Base-by-base conservation (phyloP, 1,140 invertebrate genomes). In the Nomia melanderi region DNA sequence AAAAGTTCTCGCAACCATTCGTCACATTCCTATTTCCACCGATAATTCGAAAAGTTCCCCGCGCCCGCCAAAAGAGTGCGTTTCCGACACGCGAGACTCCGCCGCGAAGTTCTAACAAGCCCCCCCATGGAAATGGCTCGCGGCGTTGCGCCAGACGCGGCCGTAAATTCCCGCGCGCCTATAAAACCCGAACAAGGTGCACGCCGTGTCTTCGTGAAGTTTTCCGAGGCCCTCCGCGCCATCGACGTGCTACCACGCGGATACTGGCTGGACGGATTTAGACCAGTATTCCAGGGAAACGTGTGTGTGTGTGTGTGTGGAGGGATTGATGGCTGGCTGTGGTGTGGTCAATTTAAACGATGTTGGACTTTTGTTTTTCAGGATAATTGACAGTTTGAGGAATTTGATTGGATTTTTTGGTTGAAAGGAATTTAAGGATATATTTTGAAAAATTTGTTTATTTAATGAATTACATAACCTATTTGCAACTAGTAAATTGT, bases 241-340 rank as follows among this genome's bases (percentile, higher is more conserved):
- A 41, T 31, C 36, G 17, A 31, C 20, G 29, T 56, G 56, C 8
- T 1, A 17, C 14, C 36, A 4, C 47, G 47, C 14, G 20, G 9
- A 29, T 33, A 14, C 56, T n/a, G n/a, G n/a, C 62, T 74, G 60
- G 73, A 76, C 65, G 9, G 33, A 69, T 60, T 69, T 76, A 76
- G 65, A 76, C 20, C 54, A 59, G 73, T 27, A 69, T 59, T n/a
- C 33, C 59, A 7, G 47, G 31, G 73, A 59, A 75, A 69, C n/a
- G 29, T 14, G 36, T 20, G 47, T 20, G 6, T n/a, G n/a, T n/a
- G n/a, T n/a, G n/a, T n/a, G n/a, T n/a, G n/a, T n/a, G n/a, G n/a
- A n/a, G n/a, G n/a, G n/a, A n/a, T n/a, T n/a, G n/a, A n/a, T n/a
- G n/a, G n/a, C n/a, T n/a, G n/a, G n/a, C n/a, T n/a, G n/a, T n/a